Evolutionary conservation across 2,113 vertebrate genomes (phyloP).

Genomic region (Odontophorus gujanensis): DNA sequence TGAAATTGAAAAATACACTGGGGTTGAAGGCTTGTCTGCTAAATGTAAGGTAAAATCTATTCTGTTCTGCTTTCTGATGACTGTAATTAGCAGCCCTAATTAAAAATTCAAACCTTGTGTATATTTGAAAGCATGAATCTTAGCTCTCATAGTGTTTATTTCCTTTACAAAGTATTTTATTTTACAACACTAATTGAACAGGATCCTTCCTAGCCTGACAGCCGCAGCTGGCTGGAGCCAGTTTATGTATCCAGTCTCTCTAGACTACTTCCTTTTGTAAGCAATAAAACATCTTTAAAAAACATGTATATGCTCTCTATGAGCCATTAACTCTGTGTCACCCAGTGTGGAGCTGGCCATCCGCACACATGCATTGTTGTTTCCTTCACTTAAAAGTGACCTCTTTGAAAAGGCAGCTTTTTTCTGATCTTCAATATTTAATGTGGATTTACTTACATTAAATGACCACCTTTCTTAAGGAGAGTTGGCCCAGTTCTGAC

Average conservation of each 20-base stretch:
- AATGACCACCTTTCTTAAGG: slow-evolving; percentile 82
- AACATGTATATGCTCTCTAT: slow-evolving; percentile 84
- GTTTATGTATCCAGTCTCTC: slow-evolving; percentile 87
- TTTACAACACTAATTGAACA: slow-evolving; percentile 93
- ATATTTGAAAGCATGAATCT: slow-evolving; percentile 99
- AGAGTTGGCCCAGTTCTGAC: slow-evolving; percentile 79
- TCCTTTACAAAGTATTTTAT: slow-evolving; percentile 99
- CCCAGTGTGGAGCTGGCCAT: slow-evolving; percentile 74
- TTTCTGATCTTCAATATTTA: slow-evolving; percentile 85
- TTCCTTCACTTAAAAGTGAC: slow-evolving; percentile 84
- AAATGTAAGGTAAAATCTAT: slow-evolving; percentile 97
- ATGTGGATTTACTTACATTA: slow-evolving; percentile 87
- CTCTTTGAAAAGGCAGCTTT: slow-evolving; percentile 81
- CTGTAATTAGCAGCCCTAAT: slow-evolving; percentile 99
- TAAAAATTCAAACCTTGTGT: slow-evolving; percentile 99
- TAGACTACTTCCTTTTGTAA: slow-evolving; percentile 85
- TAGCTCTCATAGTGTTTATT: slow-evolving; percentile 94
- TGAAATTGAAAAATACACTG: slow-evolving; percentile 99
- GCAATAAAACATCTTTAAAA: slow-evolving; percentile 90
- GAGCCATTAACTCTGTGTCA: slow-evolving; percentile 85
- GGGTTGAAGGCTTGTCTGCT: slow-evolving; percentile 93
- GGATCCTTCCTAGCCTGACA: slow-evolving; percentile 84
- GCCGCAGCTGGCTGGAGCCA: slow-evolving; percentile 86
- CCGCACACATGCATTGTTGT: slow-evolving; percentile 70
- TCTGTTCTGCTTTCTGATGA: slow-evolving; percentile 98